Base-by-base conservation (phyloP, 2,113 vertebrate genomes). In the Naja naja region DNA sequence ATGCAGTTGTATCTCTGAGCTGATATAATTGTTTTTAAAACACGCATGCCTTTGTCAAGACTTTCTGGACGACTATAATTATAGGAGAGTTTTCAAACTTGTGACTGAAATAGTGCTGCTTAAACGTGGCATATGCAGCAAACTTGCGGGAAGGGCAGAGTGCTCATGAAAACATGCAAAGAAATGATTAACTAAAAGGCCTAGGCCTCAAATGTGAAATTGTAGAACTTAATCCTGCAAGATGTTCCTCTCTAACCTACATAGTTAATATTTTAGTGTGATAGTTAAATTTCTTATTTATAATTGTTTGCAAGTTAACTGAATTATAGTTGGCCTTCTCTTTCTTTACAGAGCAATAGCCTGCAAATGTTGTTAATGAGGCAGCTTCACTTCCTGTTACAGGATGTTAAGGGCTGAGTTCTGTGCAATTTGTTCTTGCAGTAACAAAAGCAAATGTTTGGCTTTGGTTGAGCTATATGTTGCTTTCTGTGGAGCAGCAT, bases 121-220 rank as follows among this genome's bases (percentile, higher is more conserved):
- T 90, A 86, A 87, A 93, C 92, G 92, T 93, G 92, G 92, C 92
- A 93, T 90, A 64, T 90, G 89, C 64, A 90, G 60, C 87, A 92
- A 45, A 43, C 49, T 54, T 64, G 23, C 55, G 64, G 47, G 89
- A 87, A 93, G 92, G 92, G 81, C 92, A 93, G 89, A 89, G 55
- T 86, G 69, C 53, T 86, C 45, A 12, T 43, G 49, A 86, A 89
- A 39, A 20, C 74, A 53, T 86, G 52, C 54, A 89, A 89, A 93
- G 87, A 91, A 91, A 90, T 92, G 27, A 89, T 89, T 92, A 91
- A 89, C 88, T 43, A 53, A 39, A 34, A 89, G 56, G 74, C 52
- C 53, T 22, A 87, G 47, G 53, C 55, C 49, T 64, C 54, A 55
- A 34, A 64, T 10, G 25, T 64, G 60, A 23, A 74, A 69, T 30